Conservation (phyloP, 2,888 invertebrate species). For the Vanessa cardui region DNA sequence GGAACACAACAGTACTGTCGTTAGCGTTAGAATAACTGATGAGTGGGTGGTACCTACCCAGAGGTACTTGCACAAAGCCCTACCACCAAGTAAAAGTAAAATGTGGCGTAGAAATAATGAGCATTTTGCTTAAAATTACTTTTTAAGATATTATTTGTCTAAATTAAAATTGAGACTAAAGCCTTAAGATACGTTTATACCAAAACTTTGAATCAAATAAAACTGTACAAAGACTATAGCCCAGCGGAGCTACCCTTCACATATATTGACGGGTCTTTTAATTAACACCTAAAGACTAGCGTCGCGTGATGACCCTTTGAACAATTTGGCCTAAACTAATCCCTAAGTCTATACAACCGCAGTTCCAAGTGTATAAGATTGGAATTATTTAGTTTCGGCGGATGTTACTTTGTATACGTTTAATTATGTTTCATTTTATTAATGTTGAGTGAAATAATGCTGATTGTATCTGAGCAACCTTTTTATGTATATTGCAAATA, state of each 20-base stretch:
- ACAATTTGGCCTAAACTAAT: constrained; percentile 31
- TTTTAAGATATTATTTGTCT: background rate
- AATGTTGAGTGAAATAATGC: background rate
- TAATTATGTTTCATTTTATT: background rate
- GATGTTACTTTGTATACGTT: constrained; percentile 8
- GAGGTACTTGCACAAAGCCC: too few species aligned
- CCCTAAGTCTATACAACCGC: constrained; percentile 21
- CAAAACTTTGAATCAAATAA: background rate
- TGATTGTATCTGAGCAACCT: too few species aligned
- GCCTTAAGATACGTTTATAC: background rate
- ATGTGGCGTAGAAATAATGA: too few species aligned
- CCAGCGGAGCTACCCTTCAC: background rate
- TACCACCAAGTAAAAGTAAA: too few species aligned
- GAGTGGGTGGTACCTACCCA: too few species aligned
- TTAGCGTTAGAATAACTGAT: too few species aligned
- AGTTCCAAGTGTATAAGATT: constrained; percentile 15
- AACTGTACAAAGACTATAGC: background rate
- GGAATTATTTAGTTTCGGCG: constrained; percentile 18
- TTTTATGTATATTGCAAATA: too few species aligned
- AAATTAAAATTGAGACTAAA: background rate
- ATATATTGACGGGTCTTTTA: constrained; percentile 20
- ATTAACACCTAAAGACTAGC: constrained; percentile 30
- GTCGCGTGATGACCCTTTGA: constrained; percentile 30
- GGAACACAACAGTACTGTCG: too few species aligned
- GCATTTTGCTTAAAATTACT: background rate